Conservation (phyloP, 2,113 vertebrate genomes). For the Ptilonorhynchus violaceus region DNA sequence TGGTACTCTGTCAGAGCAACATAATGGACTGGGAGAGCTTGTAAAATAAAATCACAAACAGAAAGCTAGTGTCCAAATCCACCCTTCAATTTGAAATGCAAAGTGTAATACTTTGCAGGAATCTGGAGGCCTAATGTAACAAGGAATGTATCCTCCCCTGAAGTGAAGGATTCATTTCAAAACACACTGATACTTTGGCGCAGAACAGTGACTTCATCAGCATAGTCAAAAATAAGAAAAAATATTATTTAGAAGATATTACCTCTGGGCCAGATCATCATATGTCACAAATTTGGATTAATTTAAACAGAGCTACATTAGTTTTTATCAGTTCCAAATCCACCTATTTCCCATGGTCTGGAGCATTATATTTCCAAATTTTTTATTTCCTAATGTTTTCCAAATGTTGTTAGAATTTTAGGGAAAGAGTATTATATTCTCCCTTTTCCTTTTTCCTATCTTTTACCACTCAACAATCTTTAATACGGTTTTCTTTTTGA, state of each 20-base stretch:
- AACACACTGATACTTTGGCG: background rate
- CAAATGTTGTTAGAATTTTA: slow-evolving; percentile 33
- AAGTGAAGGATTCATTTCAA: background rate
- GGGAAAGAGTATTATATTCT: background rate
- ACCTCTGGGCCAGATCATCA: background rate
- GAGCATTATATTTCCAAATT: slow-evolving; percentile 5
- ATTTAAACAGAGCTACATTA: background rate
- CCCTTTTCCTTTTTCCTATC: background rate
- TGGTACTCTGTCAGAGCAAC: background rate
- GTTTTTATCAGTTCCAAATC: slow-evolving; percentile 9
- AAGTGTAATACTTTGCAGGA: background rate
- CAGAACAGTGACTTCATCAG: background rate
- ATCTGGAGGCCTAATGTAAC: background rate
- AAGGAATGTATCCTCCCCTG: background rate
- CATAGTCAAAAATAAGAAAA: background rate
- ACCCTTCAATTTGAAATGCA: background rate
- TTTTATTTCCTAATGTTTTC: slow-evolving; percentile 33
- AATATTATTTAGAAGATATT: background rate
- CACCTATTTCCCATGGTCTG: background rate
- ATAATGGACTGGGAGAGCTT: background rate
- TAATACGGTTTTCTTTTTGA: background rate
- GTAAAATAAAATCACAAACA: background rate
- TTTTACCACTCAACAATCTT: background rate
- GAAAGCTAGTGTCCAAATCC: background rate
- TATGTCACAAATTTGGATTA: slow-evolving; percentile 6